phyloP scores from a whole-genome alignment of 2,797 vertebrate genomes.

The Phalanger gymnotis region DNA sequence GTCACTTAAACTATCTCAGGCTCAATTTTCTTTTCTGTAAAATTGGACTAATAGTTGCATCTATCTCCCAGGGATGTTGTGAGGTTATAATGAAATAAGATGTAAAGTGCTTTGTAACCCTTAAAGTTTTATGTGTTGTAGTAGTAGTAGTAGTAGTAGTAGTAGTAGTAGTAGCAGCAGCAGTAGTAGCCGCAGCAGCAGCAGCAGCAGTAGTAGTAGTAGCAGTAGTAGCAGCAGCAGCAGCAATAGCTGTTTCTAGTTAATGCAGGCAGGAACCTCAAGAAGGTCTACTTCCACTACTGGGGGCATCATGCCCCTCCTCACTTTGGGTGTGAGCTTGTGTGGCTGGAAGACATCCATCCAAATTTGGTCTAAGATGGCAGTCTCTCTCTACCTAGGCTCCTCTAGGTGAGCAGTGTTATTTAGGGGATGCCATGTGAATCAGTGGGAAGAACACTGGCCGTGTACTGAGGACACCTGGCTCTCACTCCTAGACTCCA shows the following conservation, averaged over 20 bases:
- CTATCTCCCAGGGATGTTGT: not conserved
- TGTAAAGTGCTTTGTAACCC: not conserved
- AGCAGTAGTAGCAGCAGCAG: not conserved
- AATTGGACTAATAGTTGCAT: not conserved
- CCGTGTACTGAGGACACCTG: not conserved
- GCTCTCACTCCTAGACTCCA: not conserved
- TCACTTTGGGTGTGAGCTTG: not conserved
- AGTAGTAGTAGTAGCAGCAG: no score
- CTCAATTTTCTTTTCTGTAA: not conserved
- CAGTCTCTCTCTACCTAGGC: not conserved
- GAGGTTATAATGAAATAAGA: not conserved
- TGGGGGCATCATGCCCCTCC: not conserved
- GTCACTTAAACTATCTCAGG: not conserved
- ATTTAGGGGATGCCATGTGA: not conserved
- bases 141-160: not conserved
- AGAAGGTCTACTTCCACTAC: not conserved
- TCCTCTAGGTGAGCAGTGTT: not conserved
- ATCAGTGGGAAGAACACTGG: not conserved
- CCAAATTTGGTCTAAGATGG: not conserved
- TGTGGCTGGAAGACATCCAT: not conserved
- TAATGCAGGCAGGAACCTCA: not conserved
- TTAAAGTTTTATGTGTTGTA: not conserved
- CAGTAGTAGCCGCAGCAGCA: not conserved
- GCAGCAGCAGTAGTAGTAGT: not conserved
- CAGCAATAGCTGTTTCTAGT: not conserved